Conservation (phyloP, 2,113 vertebrate species). For the Meleagris gallopavo region DNA sequence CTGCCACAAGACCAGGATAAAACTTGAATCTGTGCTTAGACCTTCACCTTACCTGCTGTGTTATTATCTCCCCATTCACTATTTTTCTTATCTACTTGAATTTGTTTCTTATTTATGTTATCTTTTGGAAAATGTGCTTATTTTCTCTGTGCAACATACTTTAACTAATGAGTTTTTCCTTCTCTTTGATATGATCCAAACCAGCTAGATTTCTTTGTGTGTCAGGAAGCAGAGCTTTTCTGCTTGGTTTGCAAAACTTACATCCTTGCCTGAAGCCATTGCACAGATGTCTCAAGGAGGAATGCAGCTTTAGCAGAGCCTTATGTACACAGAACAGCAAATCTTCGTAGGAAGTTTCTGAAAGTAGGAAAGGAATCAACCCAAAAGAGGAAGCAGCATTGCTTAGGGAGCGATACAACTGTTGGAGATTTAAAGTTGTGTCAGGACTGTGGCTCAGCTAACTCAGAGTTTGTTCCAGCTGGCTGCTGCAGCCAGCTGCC, state of each 20-base stretch:
- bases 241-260: not conserved
- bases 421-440: not conserved
- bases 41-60: not conserved
- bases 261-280: not conserved
- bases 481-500: not conserved
- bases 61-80: not conserved
- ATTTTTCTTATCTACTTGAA: not conserved
- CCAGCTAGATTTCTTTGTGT: not conserved
- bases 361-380: not conserved
- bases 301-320: not conserved
- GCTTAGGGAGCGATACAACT: not conserved
- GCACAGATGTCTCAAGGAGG: not conserved
- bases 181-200: not conserved
- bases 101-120: not conserved
- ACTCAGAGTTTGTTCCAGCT: not conserved
- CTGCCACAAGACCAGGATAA: not conserved
- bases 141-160: not conserved
- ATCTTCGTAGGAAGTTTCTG: not conserved
- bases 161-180: not conserved
- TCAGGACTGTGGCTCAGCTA: not conserved
- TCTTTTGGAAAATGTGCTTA: not conserved
- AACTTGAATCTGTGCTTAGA: not conserved
- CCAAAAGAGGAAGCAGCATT: not conserved
- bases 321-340: not conserved
- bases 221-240: not conserved